phyloP scores from a whole-genome alignment of 92 coral and sea anemone genomes.

The Zoanthus solanderi region DNA sequence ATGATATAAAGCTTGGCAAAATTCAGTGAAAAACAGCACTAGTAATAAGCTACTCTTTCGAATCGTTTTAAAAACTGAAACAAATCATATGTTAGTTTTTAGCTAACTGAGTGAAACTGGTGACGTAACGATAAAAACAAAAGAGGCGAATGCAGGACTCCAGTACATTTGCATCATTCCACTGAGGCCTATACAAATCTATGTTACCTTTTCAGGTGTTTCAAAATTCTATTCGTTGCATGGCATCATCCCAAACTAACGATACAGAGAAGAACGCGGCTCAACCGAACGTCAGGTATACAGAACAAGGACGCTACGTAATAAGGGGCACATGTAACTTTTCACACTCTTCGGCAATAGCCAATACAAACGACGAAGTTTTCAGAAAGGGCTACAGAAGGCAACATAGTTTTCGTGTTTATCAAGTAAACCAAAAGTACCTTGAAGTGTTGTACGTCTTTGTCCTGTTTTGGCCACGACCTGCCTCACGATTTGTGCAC shows the following conservation, averaged over 20 bases:
- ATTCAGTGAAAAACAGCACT: background rate
- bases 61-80: background rate
- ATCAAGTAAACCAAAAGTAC: background rate
- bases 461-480: slow-evolving; percentile 43
- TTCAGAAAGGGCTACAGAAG: background rate
- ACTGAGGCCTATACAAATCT: too few relatives aligned
- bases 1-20: background rate
- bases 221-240: too few relatives aligned
- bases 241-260: too few relatives aligned
- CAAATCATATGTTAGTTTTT: background rate
- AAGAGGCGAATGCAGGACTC: too few relatives aligned
- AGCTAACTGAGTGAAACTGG: background rate
- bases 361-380: background rate
- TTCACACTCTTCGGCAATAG: background rate
- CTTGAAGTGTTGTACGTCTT: slow-evolving; percentile 22
- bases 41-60: too few relatives aligned
- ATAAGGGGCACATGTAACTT: background rate
- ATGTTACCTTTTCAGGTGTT: too few relatives aligned
- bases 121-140: too few relatives aligned
- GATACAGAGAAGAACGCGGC: too few relatives aligned
- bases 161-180: too few relatives aligned
- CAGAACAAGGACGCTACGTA: too few relatives aligned
- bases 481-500: slow-evolving; percentile 23
- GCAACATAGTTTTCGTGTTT: background rate
- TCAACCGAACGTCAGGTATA: too few relatives aligned